These are phyloP conservation scores for Metallyticus violacea DNA, from an alignment of 2,888 invertebrate genomes.

Conservation along the genomic window DNA sequence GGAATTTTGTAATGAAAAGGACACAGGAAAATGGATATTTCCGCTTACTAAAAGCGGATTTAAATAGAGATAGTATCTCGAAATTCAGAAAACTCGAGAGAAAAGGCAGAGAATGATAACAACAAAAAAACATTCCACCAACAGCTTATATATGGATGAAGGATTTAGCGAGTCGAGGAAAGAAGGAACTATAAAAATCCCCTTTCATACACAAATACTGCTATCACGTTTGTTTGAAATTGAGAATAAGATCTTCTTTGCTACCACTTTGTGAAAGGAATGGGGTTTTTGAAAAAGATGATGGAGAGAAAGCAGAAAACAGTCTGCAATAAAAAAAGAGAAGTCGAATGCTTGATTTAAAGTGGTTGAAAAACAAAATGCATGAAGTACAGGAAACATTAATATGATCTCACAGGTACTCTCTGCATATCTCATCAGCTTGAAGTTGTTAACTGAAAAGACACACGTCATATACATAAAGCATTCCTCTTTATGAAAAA, in stretches of 20 bases:
- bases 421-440: too few species aligned
- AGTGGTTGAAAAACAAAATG: too few species aligned
- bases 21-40: not conserved
- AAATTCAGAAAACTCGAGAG: not conserved
- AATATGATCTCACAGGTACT: too few species aligned
- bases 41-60: too few species aligned
- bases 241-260: not conserved
- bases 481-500: too few species aligned
- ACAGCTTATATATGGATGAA: not conserved
- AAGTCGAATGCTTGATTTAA: not conserved
- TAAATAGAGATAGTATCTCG: not conserved
- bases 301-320: not conserved
- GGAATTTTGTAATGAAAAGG: not conserved
- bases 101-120: not conserved
- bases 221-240: not conserved
- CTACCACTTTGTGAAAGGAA: not conserved
- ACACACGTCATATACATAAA: too few species aligned
- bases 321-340: not conserved
- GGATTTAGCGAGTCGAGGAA: not conserved
- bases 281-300: not conserved
- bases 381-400: too few species aligned
- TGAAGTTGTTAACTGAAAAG: too few species aligned
- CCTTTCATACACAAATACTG: not conserved
- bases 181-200: not conserved
- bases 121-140: too few species aligned